phyloP scores from a whole-genome alignment of 1,140 invertebrate species.

The Hetaerina americana region DNA sequence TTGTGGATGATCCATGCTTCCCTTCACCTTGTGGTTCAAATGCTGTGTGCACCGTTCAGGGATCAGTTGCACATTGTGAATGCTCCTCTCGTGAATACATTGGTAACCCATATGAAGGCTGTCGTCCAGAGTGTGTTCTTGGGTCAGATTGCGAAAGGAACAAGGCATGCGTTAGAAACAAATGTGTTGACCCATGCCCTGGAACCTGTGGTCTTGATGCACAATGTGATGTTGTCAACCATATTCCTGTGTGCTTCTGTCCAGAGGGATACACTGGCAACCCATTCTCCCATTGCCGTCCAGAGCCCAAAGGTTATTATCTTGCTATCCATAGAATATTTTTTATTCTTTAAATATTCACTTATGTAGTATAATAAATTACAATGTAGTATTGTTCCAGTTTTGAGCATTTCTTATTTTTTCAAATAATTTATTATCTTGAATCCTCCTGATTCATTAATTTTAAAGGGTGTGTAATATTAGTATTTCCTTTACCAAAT shows the following conservation, averaged over 20 bases:
- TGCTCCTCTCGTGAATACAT: slow-evolving; percentile 51
- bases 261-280: slow-evolving; percentile 58
- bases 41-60: slow-evolving; percentile 45
- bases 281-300: slow-evolving; percentile 58
- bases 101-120: slow-evolving; percentile 68
- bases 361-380: too few species aligned
- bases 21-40: slow-evolving; percentile 70
- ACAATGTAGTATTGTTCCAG: too few species aligned
- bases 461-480: too few species aligned
- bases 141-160: slow-evolving; percentile 67
- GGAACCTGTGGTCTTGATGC: slow-evolving; percentile 73
- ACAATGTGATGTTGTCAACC: slow-evolving; percentile 68
- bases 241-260: slow-evolving; percentile 71
- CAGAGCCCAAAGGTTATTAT: slow-evolving; percentile 13
- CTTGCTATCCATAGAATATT: too few species aligned
- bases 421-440: too few species aligned
- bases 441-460: too few species aligned
- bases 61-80: slow-evolving; percentile 42
- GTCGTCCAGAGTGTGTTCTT: slow-evolving; percentile 65
- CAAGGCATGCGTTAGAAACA: slow-evolving; percentile 66
- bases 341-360: slow-evolving; percentile 18
- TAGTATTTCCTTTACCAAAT: too few species aligned
- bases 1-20: slow-evolving; percentile 42
- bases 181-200: slow-evolving; percentile 67
- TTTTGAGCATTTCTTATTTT: too few species aligned